Evolutionary conservation across 2,797 vertebrate genomes (phyloP).

Genomic region (Pangasius krempfi): DNA sequence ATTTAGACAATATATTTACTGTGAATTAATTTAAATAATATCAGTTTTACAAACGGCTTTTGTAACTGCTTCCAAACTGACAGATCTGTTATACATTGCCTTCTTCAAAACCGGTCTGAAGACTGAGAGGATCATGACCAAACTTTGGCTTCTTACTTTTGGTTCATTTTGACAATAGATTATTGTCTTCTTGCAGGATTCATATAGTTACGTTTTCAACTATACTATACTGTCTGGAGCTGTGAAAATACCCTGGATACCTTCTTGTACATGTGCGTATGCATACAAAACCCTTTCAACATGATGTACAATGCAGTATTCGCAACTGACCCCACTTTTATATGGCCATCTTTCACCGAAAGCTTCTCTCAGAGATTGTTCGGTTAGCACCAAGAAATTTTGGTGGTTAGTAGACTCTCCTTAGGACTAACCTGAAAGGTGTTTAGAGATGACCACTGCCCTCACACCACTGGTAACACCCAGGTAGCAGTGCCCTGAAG

Average conservation of each 20-base stretch:
- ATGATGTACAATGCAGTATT: not conserved
- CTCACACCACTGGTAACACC: not conserved
- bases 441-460: not conserved
- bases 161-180: not conserved
- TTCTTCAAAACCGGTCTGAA: not conserved
- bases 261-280: not conserved
- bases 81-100: not conserved
- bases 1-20: not conserved
- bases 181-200: not conserved
- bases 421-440: not conserved
- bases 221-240: not conserved
- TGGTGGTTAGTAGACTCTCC: too few species aligned
- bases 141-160: not conserved
- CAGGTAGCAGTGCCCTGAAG: not conserved
- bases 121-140: too few species aligned
- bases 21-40: not conserved
- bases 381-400: not conserved
- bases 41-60: not conserved
- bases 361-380: not conserved
- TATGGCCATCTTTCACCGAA: not conserved
- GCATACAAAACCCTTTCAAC: not conserved
- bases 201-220: not conserved
- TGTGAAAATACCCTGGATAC: not conserved
- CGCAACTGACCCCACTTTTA: not conserved
- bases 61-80: not conserved